These are phyloP conservation scores for Ceyx cyanopectus DNA, from an alignment of 2,113 vertebrate genomes.

Conservation along the genomic window DNA sequence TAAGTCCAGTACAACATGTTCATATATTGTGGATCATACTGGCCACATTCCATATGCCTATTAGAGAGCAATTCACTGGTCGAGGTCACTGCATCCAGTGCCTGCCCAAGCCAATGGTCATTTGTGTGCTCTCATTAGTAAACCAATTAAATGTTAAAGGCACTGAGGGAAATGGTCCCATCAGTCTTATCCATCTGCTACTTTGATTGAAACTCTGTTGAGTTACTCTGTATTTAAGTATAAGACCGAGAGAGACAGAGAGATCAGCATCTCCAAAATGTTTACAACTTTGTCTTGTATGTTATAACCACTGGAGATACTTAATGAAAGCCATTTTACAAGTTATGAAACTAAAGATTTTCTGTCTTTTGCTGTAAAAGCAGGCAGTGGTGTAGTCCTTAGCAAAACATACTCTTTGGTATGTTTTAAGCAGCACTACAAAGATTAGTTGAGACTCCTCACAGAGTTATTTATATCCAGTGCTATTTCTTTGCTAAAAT, in stretches of 20 bases:
- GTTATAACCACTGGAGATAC: neutral
- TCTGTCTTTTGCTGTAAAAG: neutral
- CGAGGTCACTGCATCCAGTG: neutral
- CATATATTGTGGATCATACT: rapidly evolving
- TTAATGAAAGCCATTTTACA: neutral
- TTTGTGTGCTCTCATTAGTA: neutral
- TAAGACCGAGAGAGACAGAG: neutral
- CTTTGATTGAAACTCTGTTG: neutral
- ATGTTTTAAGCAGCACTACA: neutral
- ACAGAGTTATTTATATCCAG: neutral
- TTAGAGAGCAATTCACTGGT: neutral
- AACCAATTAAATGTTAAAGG: neutral
- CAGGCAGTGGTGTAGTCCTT: neutral
- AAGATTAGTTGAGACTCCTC: neutral
- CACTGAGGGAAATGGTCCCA: neutral
- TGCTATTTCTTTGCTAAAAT: neutral
- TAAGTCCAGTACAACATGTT: neutral
- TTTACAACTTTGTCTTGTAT: neutral
- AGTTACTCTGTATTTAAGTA: neutral
- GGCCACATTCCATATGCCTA: rapidly evolving
- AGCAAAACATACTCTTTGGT: neutral
- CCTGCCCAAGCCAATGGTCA: neutral
- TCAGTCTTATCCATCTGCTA: neutral
- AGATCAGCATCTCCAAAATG: neutral
- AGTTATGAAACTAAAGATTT: neutral